Percentiles rank a stretch among this genome's conserved stretches.
phyloP scores from a whole-genome alignment of 2,888 invertebrate species.

The Rhynchonema sp. region DNA sequence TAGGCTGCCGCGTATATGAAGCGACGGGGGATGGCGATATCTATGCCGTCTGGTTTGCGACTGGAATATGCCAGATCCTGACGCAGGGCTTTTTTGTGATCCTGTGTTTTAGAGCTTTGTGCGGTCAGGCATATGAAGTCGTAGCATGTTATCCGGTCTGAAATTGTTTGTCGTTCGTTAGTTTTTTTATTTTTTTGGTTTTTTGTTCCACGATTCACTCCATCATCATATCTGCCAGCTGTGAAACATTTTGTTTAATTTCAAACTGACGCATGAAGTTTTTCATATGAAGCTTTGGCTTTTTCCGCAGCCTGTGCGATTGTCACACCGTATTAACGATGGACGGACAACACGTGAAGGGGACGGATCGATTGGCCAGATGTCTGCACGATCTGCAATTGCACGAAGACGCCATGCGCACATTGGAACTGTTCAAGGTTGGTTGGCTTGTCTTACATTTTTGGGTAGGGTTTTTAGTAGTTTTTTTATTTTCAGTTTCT shows the following conservation, averaged over 20 bases:
- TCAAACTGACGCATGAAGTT: too few relatives aligned
- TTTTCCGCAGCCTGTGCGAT: constrained; percentile 56
- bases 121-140: too few relatives aligned
- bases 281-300: too few relatives aligned
- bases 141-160: too few relatives aligned
- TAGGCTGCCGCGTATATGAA: constrained; percentile 66
- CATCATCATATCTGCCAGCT: too few relatives aligned
- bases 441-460: constrained; percentile 28
- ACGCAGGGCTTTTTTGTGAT: too few relatives aligned
- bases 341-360: constrained; percentile 51
- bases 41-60: constrained; percentile 40
- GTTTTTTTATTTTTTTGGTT: too few relatives aligned
- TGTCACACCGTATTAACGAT: constrained; percentile 59
- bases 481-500: constrained; percentile 52
- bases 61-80: too few relatives aligned
- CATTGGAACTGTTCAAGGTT: constrained; percentile 44
- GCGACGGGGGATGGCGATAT: constrained; percentile 47
- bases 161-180: too few relatives aligned
- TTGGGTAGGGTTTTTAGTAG: neutral
- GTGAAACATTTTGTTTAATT: too few relatives aligned
- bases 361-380: constrained; percentile 50
- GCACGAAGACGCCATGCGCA: constrained; percentile 44
- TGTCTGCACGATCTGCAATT: constrained; percentile 54
- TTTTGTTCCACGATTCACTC: too few relatives aligned
- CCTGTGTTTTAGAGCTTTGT: too few relatives aligned